A percentile compares a stretch with the other conserved stretches of the same genome.
phyloP scores from a whole-genome alignment of 2,888 invertebrate genomes.

The Thecocarcelia acutangulata region DNA sequence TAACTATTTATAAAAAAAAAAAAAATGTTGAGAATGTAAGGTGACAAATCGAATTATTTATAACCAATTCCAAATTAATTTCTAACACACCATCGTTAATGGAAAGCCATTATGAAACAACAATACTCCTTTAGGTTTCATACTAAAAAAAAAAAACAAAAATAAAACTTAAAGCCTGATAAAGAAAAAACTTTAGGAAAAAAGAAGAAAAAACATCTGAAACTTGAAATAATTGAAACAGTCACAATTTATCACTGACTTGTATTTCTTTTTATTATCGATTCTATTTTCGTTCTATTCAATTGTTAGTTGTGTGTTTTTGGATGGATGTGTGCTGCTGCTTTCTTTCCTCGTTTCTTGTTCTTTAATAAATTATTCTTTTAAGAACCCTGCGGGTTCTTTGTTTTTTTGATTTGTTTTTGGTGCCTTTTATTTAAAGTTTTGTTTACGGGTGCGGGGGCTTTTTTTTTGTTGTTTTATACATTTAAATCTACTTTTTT shows the following conservation, averaged over 20 bases:
- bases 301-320: not conserved
- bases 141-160: too few species aligned
- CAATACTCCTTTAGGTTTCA: too few species aligned
- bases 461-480: constrained; percentile 4
- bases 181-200: not conserved
- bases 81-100: too few species aligned
- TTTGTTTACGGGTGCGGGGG: constrained; percentile 54
- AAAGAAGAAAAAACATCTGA: constrained; percentile 13
- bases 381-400: constrained; percentile 59
- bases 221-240: constrained; percentile 23
- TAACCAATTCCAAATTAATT: too few species aligned
- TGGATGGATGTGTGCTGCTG: constrained; percentile 12
- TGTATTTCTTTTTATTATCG: constrained; percentile 43
- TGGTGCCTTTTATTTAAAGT: not conserved
- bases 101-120: too few species aligned
- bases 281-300: constrained; percentile 13
- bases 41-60: too few species aligned
- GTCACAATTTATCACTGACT: constrained; percentile 49
- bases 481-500: not conserved
- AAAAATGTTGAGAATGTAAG: too few species aligned
- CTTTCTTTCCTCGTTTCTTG: constrained; percentile 10
- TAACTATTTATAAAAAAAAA: too few species aligned
- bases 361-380: constrained; percentile 51
- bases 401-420: not conserved
- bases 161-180: too few species aligned